phyloP scores from a whole-genome alignment of 2,888 invertebrate genomes.

The Lasioglossum calceatum region DNA sequence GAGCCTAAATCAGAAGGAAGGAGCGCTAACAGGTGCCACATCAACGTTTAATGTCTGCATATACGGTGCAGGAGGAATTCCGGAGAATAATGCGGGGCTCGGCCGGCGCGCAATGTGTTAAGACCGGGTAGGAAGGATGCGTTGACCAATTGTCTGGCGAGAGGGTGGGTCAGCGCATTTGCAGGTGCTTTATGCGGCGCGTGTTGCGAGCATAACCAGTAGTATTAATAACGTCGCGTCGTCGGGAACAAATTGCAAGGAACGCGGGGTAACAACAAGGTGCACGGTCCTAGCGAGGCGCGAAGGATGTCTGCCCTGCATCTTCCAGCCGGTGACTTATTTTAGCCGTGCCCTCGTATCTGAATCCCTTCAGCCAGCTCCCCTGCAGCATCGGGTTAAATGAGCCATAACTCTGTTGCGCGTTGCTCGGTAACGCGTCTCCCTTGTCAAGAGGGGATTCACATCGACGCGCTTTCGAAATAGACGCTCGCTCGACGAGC shows the following conservation, averaged over 20 bases:
- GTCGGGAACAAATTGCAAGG: slow-evolving; percentile 8
- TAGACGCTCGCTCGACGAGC: slow-evolving; percentile 46
- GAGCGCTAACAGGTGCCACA: not conserved
- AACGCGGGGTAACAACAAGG: not conserved
- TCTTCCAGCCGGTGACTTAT: slow-evolving; percentile 44
- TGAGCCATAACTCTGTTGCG: slow-evolving; percentile 58
- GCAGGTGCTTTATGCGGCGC: not conserved
- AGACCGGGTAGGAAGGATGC: not conserved
- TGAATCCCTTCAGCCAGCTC: slow-evolving; percentile 35
- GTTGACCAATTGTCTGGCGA: not conserved
- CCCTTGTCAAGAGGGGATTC: slow-evolving; percentile 54
- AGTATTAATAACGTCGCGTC: slow-evolving; percentile 22
- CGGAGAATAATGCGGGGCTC: not conserved
- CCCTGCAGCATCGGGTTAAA: slow-evolving; percentile 46
- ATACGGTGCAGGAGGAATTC: not conserved
- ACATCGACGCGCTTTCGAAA: slow-evolving; percentile 61
- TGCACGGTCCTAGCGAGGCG: not conserved
- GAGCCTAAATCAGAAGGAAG: not conserved
- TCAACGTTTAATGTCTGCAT: not conserved
- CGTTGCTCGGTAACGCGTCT: slow-evolving; percentile 57
- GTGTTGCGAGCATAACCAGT: not conserved
- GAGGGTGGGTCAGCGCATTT: not conserved
- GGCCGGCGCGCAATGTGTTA: not conserved
- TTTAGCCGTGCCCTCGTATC: slow-evolving; percentile 40
- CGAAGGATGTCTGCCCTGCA: slow-evolving; percentile 4